Percentiles rank a stretch among this genome's conserved stretches.
These are phyloP conservation scores for Motacilla alba DNA, from an alignment of 2,113 vertebrate genomes.

Conservation along the genomic window DNA sequence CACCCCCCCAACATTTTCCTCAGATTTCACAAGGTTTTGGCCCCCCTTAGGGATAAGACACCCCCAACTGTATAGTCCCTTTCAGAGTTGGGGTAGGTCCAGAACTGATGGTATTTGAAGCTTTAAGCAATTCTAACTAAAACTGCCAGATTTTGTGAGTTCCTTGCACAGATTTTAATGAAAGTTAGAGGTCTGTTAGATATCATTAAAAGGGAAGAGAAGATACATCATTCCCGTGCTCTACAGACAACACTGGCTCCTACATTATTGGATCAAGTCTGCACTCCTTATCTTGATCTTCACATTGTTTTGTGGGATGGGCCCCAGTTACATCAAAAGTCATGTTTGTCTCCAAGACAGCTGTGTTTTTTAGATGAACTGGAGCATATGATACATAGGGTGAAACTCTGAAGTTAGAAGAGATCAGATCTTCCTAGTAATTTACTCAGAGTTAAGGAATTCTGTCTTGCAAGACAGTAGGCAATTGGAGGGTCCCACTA, in stretches of 20 bases:
- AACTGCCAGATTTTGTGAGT: background rate
- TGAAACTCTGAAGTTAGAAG: slow-evolving; percentile 7
- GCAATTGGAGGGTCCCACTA: background rate
- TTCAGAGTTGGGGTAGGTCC: background rate
- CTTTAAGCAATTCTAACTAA: background rate
- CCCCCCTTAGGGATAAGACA: background rate
- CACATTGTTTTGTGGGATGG: slow-evolving; percentile 47
- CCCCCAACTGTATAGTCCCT: background rate
- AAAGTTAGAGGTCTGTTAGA: slow-evolving; percentile 22
- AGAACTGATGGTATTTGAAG: background rate
- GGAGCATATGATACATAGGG: background rate
- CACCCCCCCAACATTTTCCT: background rate
- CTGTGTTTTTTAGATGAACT: slow-evolving; percentile 37
- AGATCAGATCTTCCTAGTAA: slow-evolving; percentile 21
- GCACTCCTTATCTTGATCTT: slow-evolving; percentile 60
- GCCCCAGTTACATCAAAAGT: slow-evolving; percentile 49
- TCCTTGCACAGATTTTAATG: slow-evolving; percentile 13
- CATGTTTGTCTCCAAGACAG: slow-evolving; percentile 43
- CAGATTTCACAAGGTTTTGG: slow-evolving; percentile 15
- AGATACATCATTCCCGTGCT: background rate
- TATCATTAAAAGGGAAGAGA: slow-evolving; percentile 20
- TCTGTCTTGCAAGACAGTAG: slow-evolving; percentile 31
- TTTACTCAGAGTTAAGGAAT: slow-evolving; percentile 19
- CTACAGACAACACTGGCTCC: background rate
- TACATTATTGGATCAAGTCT: background rate